A percentile compares a stretch with the other conserved stretches of the same genome.
Conservation (phyloP, 2,888 invertebrate genomes). For the Petrophora chlorosata region DNA sequence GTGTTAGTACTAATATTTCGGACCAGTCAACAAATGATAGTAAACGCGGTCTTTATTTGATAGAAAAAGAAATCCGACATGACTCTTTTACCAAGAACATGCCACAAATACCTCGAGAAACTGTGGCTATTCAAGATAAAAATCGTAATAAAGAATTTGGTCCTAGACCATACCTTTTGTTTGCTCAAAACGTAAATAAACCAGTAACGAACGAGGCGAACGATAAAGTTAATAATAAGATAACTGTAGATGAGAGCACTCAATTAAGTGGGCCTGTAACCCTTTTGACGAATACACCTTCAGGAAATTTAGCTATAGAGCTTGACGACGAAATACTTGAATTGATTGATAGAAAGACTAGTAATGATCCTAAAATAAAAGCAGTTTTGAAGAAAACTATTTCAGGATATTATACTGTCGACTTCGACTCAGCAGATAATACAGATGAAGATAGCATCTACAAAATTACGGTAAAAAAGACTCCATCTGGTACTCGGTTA, state of each 20-base stretch:
- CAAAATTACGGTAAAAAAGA: conserved; percentile 37
- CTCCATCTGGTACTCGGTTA: conserved; percentile 40
- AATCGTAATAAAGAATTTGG: no score
- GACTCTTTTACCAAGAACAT: no score
- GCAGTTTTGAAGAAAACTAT: conserved; percentile 41
- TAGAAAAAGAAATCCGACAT: conserved; percentile 18
- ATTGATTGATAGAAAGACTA: conserved; percentile 44
- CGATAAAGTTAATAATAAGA: conserved; percentile 18
- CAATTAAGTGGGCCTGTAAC: conserved; percentile 27
- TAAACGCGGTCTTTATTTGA: conserved; percentile 3
- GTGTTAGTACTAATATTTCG: conserved; percentile 24
- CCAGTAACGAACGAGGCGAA: background rate
- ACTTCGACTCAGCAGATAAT: conserved; percentile 38
- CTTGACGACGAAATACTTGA: conserved; percentile 49
- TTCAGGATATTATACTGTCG: conserved; percentile 43
- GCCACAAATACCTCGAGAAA: no score
- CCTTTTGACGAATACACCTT: conserved; percentile 41
- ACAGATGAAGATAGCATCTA: conserved; percentile 20
- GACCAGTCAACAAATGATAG: conserved; percentile 15
- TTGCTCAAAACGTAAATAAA: no score
- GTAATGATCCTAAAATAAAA: conserved; percentile 36
- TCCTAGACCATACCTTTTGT: no score
- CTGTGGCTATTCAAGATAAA: no score
- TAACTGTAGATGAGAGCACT: conserved; percentile 22
- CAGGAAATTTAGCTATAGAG: conserved; percentile 47